Percentiles rank a stretch among this genome's conserved stretches.
Conservation (phyloP, 2,113 vertebrate species). For the Potamarius usumacintae region DNA sequence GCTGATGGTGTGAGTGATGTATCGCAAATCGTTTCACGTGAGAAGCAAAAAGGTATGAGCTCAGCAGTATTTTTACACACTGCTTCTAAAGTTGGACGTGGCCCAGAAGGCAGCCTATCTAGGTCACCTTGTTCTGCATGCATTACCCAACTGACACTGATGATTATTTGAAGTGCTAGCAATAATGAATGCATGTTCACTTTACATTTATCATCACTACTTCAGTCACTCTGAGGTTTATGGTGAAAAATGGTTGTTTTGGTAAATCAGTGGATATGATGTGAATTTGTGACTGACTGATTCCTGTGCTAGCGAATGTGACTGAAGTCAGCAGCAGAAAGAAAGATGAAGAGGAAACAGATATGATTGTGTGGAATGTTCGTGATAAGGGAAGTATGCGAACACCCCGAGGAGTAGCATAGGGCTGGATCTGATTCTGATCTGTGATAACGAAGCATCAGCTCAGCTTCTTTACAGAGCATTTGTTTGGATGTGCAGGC, state of each 20-base stretch:
- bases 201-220: neutral
- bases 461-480: neutral
- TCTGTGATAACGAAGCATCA: neutral
- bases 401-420: neutral
- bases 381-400: neutral
- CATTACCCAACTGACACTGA: neutral
- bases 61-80: neutral
- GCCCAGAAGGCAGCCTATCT: neutral
- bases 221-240: neutral
- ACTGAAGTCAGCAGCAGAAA: neutral
- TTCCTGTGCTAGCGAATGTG: neutral
- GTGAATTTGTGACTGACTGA: neutral
- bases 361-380: conserved; percentile 3
- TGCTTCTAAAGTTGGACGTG: neutral
- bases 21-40: neutral
- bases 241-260: neutral
- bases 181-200: neutral
- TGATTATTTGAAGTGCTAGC: neutral
- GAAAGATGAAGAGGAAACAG: neutral
- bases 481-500: neutral
- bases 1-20: neutral
- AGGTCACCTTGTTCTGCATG: neutral
- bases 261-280: neutral
- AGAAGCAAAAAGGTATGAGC: neutral
- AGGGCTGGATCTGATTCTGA: neutral